Evolutionary conservation across 2,888 invertebrate genomes (phyloP).

Genomic region (Cephus pygmeus): DNA sequence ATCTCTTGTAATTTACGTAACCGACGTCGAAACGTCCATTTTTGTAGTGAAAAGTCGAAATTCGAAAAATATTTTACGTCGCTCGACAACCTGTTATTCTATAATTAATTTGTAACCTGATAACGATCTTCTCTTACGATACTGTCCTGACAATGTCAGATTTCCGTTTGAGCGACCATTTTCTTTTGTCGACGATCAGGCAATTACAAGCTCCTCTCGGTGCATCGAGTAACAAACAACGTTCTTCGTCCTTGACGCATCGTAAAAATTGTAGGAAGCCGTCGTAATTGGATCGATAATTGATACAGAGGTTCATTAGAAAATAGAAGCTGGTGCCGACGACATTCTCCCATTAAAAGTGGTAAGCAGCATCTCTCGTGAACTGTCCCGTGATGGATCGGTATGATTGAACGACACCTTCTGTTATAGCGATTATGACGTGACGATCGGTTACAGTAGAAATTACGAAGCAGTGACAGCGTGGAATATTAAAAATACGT

Average conservation of each 20-base stretch:
- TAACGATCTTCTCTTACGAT: background rate
- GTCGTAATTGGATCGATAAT: background rate
- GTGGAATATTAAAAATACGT: background rate
- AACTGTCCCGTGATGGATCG: background rate
- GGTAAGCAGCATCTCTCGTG: background rate
- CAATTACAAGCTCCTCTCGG: background rate
- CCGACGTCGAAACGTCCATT: too few relatives aligned
- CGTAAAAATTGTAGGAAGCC: background rate
- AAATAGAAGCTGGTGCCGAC: background rate
- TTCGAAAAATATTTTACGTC: background rate
- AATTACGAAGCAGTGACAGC: background rate
- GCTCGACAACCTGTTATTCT: background rate
- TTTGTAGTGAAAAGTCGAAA: background rate
- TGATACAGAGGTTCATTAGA: background rate
- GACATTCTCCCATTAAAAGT: background rate
- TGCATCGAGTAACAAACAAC: background rate
- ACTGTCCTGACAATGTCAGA: background rate
- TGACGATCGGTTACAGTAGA: background rate
- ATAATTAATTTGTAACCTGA: background rate
- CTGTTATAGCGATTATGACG: background rate
- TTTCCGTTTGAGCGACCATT: background rate
- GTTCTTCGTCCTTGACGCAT: background rate
- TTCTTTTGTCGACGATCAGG: background rate
- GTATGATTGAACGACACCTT: background rate
- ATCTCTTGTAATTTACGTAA: too few relatives aligned